Conservation (phyloP, 2,797 vertebrate species). For the Enteromius trimaculatus region DNA sequence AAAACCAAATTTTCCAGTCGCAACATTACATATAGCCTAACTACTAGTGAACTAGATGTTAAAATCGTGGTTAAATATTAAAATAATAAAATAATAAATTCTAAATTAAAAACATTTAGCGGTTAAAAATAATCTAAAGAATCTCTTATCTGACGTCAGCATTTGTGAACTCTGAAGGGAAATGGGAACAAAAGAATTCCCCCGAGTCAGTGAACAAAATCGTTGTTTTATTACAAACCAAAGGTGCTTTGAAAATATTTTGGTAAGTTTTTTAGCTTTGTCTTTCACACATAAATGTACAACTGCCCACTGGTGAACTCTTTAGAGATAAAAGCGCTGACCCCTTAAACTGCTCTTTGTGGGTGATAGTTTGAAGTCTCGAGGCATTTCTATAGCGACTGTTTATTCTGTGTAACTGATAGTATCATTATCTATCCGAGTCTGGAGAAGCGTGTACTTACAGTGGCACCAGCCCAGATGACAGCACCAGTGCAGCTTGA, state of each 20-base stretch:
- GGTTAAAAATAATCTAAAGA: background rate
- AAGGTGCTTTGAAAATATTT: background rate
- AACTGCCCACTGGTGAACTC: background rate
- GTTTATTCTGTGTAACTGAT: background rate
- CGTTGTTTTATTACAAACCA: background rate
- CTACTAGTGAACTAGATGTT: background rate
- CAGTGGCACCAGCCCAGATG: slow-evolving; percentile 99
- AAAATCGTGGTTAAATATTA: background rate
- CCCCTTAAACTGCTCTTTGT: slow-evolving; percentile 8
- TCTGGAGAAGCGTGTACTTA: slow-evolving; percentile 60
- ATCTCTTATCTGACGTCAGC: background rate
- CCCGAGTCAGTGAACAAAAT: background rate
- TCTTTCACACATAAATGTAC: background rate
- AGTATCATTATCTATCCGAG: background rate
- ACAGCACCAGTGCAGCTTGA: slow-evolving; percentile 99
- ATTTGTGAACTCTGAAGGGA: background rate
- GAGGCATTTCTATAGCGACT: background rate
- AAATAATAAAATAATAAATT: too few species aligned
- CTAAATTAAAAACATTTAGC: background rate
- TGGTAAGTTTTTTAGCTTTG: background rate
- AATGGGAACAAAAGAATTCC: slow-evolving; percentile 27
- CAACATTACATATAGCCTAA: background rate
- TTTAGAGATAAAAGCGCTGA: background rate
- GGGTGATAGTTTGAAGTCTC: background rate
- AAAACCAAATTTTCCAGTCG: background rate